Percentiles rank a stretch among this genome's conserved stretches.
Conservation (phyloP, 2,113 vertebrate species). For the Pandion haliaetus region DNA sequence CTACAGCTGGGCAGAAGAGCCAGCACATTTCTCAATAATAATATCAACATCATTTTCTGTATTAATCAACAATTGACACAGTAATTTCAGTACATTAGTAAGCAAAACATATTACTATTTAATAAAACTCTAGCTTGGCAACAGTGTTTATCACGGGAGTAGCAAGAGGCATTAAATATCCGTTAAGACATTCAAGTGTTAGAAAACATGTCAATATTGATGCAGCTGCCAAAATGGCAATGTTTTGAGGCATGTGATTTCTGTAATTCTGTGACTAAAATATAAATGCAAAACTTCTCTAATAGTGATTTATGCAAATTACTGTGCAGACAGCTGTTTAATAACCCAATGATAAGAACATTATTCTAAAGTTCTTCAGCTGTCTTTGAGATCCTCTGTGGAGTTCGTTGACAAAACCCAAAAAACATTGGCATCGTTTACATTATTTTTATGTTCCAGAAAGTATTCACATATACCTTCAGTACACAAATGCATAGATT, state of each 20-base stretch:
- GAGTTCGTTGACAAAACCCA: neutral
- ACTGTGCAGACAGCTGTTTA: neutral
- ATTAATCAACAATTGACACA: neutral
- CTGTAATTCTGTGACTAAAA: neutral
- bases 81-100: neutral
- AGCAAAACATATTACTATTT: neutral
- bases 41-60: neutral
- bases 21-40: neutral
- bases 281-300: neutral
- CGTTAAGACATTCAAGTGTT: neutral
- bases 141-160: neutral
- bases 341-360: neutral
- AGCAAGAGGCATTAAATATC: neutral
- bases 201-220: conserved; percentile 18
- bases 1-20: neutral
- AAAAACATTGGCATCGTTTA: neutral
- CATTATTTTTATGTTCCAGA: neutral
- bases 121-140: neutral
- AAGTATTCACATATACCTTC: neutral
- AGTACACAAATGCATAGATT: neutral
- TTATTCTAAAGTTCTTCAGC: neutral
- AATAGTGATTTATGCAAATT: conserved; percentile 9
- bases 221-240: conserved; percentile 7
- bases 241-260: neutral
- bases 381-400: neutral